phyloP scores from a whole-genome alignment of 2,888 invertebrate genomes.

The Drosophila nr. fundita region DNA sequence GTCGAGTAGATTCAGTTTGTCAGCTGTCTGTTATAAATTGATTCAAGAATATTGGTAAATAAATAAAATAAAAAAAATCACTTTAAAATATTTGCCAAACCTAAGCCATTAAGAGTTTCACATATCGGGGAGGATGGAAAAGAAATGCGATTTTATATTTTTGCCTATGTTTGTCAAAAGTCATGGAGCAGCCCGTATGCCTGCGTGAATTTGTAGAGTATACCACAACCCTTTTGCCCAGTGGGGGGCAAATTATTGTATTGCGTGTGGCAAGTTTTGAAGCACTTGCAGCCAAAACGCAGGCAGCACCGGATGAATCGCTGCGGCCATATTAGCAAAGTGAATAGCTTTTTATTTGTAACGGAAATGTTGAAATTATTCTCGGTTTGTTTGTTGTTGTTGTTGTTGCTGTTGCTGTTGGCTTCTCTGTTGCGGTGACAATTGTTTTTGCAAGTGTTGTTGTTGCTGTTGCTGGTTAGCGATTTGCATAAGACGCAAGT shows the following conservation, averaged over 20 bases:
- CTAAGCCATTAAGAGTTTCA: neutral
- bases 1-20: neutral
- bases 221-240: conserved; percentile 18
- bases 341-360: conserved; percentile 79
- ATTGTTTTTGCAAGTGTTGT: neutral
- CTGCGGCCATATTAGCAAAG: conserved; percentile 77
- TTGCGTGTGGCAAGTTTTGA: conserved; percentile 73
- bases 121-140: neutral
- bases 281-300: conserved; percentile 65
- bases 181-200: neutral
- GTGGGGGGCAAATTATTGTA: conserved; percentile 66
- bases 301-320: conserved; percentile 71
- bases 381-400: conserved; percentile 48
- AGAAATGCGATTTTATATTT: neutral
- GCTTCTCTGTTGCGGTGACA: conserved; percentile 23
- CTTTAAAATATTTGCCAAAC: rapidly evolving
- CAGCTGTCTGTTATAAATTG: neutral
- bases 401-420: conserved; percentile 22
- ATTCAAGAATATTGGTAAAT: neutral
- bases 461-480: conserved; percentile 22
- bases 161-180: neutral
- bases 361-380: conserved; percentile 79
- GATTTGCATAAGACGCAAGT: conserved; percentile 67
- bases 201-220: conserved; percentile 18
- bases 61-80: neutral